phyloP scores from a whole-genome alignment of 35 echinoderm and acorn worm species.

The Nesometra sesokonis region DNA sequence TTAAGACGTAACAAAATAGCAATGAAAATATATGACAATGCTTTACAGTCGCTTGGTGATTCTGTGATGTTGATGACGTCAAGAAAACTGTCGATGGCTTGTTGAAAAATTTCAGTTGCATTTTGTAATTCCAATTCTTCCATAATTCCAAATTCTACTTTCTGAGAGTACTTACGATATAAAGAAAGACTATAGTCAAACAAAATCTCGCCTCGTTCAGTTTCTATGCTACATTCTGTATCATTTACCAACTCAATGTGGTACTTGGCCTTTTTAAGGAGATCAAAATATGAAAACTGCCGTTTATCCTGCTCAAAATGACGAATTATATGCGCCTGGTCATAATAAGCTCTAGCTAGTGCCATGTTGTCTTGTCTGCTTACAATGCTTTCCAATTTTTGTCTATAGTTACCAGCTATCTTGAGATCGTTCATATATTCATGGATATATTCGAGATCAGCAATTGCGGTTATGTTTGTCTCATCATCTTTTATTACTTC shows the following conservation, averaged over 20 bases:
- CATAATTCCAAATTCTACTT: constrained; percentile 7
- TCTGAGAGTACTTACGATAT: constrained; percentile 49
- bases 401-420: background rate
- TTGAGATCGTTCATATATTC: background rate
- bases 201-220: constrained; percentile 64
- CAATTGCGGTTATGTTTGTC: background rate
- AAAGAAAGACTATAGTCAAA: constrained; percentile 65
- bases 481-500: background rate
- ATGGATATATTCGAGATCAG: background rate
- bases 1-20: constrained; percentile 43
- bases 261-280: constrained; percentile 47
- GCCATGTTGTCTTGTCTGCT: background rate
- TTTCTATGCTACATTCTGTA: constrained; percentile 1
- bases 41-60: background rate
- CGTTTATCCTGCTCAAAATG: constrained; percentile 74
- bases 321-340: constrained; percentile 64
- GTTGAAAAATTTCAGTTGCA: background rate
- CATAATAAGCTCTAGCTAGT: constrained; percentile 44
- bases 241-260: background rate
- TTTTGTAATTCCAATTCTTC: background rate
- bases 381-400: background rate
- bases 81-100: constrained; percentile 39
- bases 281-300: constrained; percentile 67
- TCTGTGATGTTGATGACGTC: constrained; percentile 38
- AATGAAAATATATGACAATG: constrained; percentile 62